A percentile compares a stretch with the other conserved stretches of the same genome.
Evolutionary conservation across 2,797 vertebrate species (phyloP).

Genomic region (Chrysolophus pictus): DNA sequence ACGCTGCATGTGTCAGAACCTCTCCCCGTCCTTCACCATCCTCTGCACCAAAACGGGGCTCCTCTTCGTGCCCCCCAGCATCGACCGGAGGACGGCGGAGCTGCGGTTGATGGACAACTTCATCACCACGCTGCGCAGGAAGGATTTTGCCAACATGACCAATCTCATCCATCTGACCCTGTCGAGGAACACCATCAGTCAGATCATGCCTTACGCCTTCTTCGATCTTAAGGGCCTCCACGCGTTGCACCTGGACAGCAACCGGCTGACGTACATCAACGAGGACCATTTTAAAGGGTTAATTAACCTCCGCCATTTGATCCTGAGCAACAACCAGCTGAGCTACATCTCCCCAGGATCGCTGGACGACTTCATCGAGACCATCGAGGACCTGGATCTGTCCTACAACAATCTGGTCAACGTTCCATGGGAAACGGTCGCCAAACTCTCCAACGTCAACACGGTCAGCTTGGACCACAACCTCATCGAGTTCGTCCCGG

Average conservation of each 20-base stretch:
- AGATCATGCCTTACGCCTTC: conserved; percentile 89
- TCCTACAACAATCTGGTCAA: conserved; percentile 90
- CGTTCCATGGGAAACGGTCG: conserved; percentile 88
- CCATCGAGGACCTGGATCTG: conserved; percentile 89
- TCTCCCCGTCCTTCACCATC: conserved; percentile 89
- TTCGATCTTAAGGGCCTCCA: conserved; percentile 88
- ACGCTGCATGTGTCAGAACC: conserved; percentile 90
- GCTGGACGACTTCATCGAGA: conserved; percentile 88
- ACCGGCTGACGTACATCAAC: conserved; percentile 85
- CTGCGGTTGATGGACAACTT: conserved; percentile 90
- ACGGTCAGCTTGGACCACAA: conserved; percentile 91
- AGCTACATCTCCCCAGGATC: conserved; percentile 85
- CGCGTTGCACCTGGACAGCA: conserved; percentile 89
- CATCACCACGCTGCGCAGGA: conserved; percentile 86
- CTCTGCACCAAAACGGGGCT: conserved; percentile 91
- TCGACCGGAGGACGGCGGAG: conserved; percentile 89
- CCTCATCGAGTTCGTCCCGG: conserved; percentile 88
- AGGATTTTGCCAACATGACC: conserved; percentile 92
- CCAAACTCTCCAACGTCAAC: conserved; percentile 86
- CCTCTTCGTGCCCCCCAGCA: conserved; percentile 89
- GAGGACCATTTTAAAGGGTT: conserved; percentile 90
- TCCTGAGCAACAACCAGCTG: conserved; percentile 90
- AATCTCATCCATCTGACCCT: conserved; percentile 88
- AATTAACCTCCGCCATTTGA: conserved; percentile 87
- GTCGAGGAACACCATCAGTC: conserved; percentile 91